Conservation (phyloP, 2,888 invertebrate species). For the Dynastes tityus region DNA sequence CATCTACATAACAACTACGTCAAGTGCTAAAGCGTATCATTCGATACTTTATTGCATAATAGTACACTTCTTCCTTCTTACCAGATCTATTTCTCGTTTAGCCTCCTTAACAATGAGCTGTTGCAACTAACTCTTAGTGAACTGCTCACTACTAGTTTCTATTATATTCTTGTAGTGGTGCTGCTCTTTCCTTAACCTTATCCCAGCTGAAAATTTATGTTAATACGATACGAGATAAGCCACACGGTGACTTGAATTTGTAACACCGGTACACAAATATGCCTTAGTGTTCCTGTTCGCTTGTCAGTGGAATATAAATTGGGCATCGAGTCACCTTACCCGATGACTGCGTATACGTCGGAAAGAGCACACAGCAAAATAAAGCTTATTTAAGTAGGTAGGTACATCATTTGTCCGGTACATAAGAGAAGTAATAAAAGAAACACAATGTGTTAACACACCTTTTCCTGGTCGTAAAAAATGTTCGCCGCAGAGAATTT, state of each 20-base stretch:
- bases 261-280: slow-evolving; percentile 35
- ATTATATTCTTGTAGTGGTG: slow-evolving; percentile 1
- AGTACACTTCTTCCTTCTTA: slow-evolving; percentile 19
- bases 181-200: slow-evolving; percentile 57
- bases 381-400: slow-evolving; percentile 26
- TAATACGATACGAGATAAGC: slow-evolving; percentile 40
- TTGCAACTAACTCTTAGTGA: neutral
- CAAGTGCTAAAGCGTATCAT: too few relatives aligned
- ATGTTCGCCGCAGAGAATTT: too few relatives aligned
- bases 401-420: slow-evolving; percentile 21
- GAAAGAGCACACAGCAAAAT: slow-evolving; percentile 3
- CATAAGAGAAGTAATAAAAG: slow-evolving; percentile 7
- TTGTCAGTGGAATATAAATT: slow-evolving; percentile 33
- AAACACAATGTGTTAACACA: slow-evolving; percentile 7
- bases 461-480: neutral
- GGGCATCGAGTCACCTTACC: slow-evolving; percentile 12
- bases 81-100: slow-evolving; percentile 14
- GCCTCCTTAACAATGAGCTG: slow-evolving; percentile 3
- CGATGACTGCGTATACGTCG: slow-evolving; percentile 31
- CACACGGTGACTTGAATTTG: slow-evolving; percentile 30
- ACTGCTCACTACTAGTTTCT: slow-evolving; percentile 19
- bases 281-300: slow-evolving; percentile 33
- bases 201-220: slow-evolving; percentile 54
- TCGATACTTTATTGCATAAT: too few relatives aligned
- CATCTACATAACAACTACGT: too few relatives aligned